Evolutionary conservation across 1,140 invertebrate species (phyloP).

Genomic region (Oncopodura yosiiana): DNA sequence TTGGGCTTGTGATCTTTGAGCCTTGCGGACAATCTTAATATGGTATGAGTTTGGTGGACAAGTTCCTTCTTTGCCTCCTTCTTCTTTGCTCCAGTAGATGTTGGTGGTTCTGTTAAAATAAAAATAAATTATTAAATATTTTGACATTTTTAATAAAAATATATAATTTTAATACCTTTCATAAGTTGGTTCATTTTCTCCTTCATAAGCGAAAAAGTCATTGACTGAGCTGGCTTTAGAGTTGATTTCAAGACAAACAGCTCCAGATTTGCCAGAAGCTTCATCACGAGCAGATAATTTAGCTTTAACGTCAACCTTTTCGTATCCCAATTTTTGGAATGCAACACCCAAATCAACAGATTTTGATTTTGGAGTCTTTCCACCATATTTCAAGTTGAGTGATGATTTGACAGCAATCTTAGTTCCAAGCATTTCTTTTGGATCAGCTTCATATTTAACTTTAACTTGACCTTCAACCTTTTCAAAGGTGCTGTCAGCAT

Average conservation of each 20-base stretch:
- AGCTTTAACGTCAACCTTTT: constrained; percentile 21
- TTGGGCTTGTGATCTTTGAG: constrained; percentile 28
- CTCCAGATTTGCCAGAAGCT: constrained; percentile 17
- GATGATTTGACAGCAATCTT: constrained; percentile 21
- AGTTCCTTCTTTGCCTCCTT: constrained; percentile 18
- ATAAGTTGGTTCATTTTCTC: constrained; percentile 28
- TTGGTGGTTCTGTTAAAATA: constrained; percentile 28
- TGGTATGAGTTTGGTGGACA: constrained; percentile 20
- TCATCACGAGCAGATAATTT: constrained; percentile 23
- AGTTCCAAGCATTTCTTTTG: constrained; percentile 28
- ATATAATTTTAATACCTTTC: constrained; percentile 14
- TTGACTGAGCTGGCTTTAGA: constrained; percentile 3
- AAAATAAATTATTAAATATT: not conserved
- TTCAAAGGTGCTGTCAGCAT: constrained; percentile 22
- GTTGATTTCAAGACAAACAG: constrained; percentile 29
- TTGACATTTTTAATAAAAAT: not conserved
- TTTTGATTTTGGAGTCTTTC: constrained; percentile 25
- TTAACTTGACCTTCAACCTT: constrained; percentile 32
- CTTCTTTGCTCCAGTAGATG: constrained; percentile 24
- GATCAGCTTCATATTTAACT: constrained; percentile 27
- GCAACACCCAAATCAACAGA: constrained; percentile 16
- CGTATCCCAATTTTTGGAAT: constrained; percentile 22
- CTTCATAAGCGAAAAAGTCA: constrained; percentile 31
- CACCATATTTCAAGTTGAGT: constrained; percentile 29
- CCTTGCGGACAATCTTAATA: constrained; percentile 27